Evolutionary conservation across 2,113 vertebrate species (phyloP), one percentile per base, ranked within the genome.

Genomic region (Chaetodon auriga): DNA sequence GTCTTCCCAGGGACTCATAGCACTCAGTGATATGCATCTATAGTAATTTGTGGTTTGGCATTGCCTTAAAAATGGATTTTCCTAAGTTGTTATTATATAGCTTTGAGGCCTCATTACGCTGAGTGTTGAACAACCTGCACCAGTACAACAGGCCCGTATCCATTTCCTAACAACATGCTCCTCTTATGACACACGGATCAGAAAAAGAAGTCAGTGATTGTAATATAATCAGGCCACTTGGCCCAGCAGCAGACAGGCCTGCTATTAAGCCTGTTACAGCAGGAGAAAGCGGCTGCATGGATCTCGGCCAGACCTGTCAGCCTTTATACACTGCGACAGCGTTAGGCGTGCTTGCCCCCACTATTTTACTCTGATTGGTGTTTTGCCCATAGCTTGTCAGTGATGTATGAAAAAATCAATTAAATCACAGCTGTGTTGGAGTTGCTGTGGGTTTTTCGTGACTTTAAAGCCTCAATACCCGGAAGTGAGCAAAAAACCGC

Each of bases 321-420:
- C 71, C 84, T 78, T 81, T 82, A 89, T 87, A 83, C 85, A 86
- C 77, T 78, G 78, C 18, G 21, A 80, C 79, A 85, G 69, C 36
- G 41, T 62, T 94, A 95, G 96, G 95, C 94, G 88, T 48, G 79
- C 46, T 94, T 94, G 95, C 93, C 94, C 92, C 75, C 75, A 15
- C 79, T 82, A 78, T 81, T 89, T 95, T 93, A 90, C 75, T 82
- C 72, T 65, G 75, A 88, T 84, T 87, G 79, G 61, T 84, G 74
- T 74, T 85, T 74, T 82, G 77, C 84, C 84, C 71, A 30, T 94
- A 94, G 51, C 80, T 94, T 97, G 95, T 96, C 96, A 96, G 96
- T 97, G 96, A 98, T 97, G 96, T 96, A 98, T 97, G 95, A 96
- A 95, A 94, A 96, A 97, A 98, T 97, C 96, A 95, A 97, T 97